Evolutionary conservation across 2,113 vertebrate genomes (phyloP).

Genomic region (Potamarius usumacintae): DNA sequence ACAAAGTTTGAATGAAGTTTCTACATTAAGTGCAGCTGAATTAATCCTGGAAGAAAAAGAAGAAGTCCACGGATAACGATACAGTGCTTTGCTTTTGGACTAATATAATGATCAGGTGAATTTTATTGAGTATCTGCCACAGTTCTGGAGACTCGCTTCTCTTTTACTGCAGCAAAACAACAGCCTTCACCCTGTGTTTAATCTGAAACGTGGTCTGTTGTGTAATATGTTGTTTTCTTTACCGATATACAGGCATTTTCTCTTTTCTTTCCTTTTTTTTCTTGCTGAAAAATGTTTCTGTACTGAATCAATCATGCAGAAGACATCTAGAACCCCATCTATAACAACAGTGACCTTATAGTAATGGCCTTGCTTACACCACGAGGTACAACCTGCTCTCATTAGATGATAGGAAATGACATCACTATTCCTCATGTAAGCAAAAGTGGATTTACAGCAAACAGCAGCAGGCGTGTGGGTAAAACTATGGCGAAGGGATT

Average conservation of each 20-base stretch:
- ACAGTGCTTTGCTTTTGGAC: too few relatives aligned
- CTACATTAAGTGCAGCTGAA: too few relatives aligned
- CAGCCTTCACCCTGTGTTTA: background rate
- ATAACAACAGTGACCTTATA: too few relatives aligned
- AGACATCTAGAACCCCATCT: too few relatives aligned
- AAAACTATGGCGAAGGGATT: slow-evolving; percentile 6
- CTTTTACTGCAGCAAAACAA: background rate
- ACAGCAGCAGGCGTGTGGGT: slow-evolving; percentile 20
- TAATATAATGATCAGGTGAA: background rate
- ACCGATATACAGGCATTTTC: too few relatives aligned
- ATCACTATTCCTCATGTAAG: background rate
- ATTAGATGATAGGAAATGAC: background rate
- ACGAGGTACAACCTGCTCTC: background rate
- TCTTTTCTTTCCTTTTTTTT: too few relatives aligned
- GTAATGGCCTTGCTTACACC: background rate
- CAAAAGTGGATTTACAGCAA: background rate
- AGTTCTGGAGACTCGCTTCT: background rate
- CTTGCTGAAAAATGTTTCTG: background rate
- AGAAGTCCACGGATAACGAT: too few relatives aligned
- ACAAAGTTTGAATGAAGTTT: too few relatives aligned
- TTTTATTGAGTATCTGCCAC: background rate
- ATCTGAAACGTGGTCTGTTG: background rate
- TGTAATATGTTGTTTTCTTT: background rate
- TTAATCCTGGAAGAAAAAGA: too few relatives aligned
- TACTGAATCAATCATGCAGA: background rate